Base-by-base conservation (phyloP, 1,140 invertebrate species). In the Rhyzopertha dominica region DNA sequence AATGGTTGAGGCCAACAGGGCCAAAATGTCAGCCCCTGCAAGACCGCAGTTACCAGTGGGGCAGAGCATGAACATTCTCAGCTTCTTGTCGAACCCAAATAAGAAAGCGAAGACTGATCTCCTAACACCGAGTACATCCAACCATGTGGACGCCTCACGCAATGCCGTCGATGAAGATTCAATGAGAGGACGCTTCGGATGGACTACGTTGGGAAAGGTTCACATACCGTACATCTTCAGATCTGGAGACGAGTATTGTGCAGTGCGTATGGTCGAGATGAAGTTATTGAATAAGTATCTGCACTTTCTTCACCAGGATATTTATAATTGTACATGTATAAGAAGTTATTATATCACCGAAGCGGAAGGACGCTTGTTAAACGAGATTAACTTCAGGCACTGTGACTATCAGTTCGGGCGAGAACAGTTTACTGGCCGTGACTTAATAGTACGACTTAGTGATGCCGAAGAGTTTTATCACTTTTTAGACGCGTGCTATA, bases 301-400 rank as follows among this genome's bases (percentile, higher is more conserved):
- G 51, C 83, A 79, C 60, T 85, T 82, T 58, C 69, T 91, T 23
- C 84, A 89, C 66, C 80, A 84, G 34, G 87, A 90, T 58, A 84
- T 92, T 50, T 89, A 89, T 66, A 80, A 75, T 51, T 93, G 89
- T 66, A 91, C 89, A 1, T 89, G 86, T 65, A 90, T 97, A 38
- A 79, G 87, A 43, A 93, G 90, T 71, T 93, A 93, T 66, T 95
- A 89, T 65, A 92, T 95, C 42, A 95, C 90, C 4, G 86, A 90
- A 49, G 79, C 82, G 2, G 93, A 97, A 72, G 84, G 88, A 31
- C 82, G 87, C 47, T 73, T 96, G 10, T 76, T 96, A 17, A 94
- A 92, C 64, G 92, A 96, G 68, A 95, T 97, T 47, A 98, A 96
- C 71, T 72, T 79, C 20, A 86, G 84, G 66, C 94, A 97, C 62